Percentiles rank a stretch among this genome's conserved stretches.
phyloP scores from a whole-genome alignment of 2,113 vertebrate genomes.

The Jaculus jaculus region DNA sequence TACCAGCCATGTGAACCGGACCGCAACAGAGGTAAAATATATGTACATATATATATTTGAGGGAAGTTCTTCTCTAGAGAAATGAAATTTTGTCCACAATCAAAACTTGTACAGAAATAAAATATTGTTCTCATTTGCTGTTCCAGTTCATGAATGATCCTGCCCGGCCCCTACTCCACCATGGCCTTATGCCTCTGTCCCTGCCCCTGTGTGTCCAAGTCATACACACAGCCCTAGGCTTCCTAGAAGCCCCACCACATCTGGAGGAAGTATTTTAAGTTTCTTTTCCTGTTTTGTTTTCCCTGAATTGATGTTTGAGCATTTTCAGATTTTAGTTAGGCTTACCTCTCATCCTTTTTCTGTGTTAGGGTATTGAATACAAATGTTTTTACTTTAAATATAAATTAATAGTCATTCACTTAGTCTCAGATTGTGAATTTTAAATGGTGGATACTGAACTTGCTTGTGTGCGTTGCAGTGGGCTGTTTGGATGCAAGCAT shows the following conservation, averaged over 20 bases:
- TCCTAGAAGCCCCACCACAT: conserved; percentile 10
- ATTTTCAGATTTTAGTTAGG: conserved; percentile 79
- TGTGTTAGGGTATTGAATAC: conserved; percentile 76
- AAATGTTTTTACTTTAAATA: conserved; percentile 82
- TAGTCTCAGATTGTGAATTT: conserved; percentile 80
- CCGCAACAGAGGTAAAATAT: no score
- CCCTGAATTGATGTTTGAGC: conserved; percentile 77
- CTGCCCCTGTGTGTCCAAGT: not conserved
- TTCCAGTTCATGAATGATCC: not conserved
- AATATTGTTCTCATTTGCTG: no score
- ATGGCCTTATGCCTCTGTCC: conserved; percentile 27
- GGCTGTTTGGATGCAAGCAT: conserved; percentile 76
- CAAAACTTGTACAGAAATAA: not conserved
- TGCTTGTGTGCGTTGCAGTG: conserved; percentile 81
- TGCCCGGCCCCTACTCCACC: not conserved
- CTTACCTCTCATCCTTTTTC: conserved; percentile 78
- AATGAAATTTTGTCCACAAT: not conserved
- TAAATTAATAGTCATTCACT: conserved; percentile 78
- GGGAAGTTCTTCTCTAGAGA: not conserved
- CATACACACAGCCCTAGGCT: not conserved
- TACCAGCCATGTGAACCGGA: no score
- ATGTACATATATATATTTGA: no score
- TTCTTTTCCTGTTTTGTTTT: conserved; percentile 27
- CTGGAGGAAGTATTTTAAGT: conserved; percentile 61
- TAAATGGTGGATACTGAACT: conserved; percentile 82